Conservation (phyloP, 2,113 vertebrate genomes). For the Oreotrochilus melanogaster region DNA sequence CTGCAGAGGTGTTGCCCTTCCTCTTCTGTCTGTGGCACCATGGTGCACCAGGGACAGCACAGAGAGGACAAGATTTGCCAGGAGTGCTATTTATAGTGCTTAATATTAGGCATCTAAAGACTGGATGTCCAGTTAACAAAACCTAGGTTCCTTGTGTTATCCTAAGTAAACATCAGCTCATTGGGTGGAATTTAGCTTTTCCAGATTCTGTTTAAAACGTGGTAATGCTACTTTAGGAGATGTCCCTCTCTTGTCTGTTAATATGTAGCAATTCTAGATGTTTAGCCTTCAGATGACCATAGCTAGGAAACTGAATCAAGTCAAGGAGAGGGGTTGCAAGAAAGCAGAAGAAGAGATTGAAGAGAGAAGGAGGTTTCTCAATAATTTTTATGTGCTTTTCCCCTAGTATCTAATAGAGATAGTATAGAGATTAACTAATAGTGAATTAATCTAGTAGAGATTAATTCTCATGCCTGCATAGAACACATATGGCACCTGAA, state of each 20-base stretch:
- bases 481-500: background rate
- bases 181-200: background rate
- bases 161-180: background rate
- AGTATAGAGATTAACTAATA: too few relatives aligned
- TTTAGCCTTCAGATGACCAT: background rate
- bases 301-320: background rate
- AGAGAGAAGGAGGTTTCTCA: background rate
- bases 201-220: background rate
- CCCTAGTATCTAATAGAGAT: background rate
- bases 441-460: background rate
- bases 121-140: background rate
- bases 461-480: background rate
- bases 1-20: background rate
- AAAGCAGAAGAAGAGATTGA: background rate
- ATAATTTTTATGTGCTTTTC: background rate
- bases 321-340: rapidly evolving
- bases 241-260: background rate
- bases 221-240: background rate
- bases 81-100: background rate
- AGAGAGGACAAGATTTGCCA: background rate
- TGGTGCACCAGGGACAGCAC: background rate
- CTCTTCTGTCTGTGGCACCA: background rate
- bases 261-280: background rate
- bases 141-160: background rate
- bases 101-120: background rate